phyloP scores from a whole-genome alignment of 2,888 invertebrate genomes.

The Epiblema foenella region DNA sequence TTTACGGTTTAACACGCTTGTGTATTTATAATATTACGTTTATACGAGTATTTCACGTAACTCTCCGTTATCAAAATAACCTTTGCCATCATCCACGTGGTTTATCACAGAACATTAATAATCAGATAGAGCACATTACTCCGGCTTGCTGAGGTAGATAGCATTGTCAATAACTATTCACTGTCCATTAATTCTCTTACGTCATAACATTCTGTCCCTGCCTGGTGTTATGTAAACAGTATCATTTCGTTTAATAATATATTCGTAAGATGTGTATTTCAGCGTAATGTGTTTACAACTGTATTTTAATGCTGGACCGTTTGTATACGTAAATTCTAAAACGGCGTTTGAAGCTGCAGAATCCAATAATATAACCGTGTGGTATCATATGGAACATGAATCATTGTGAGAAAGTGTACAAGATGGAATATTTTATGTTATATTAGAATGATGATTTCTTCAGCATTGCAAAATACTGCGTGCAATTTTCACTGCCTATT shows the following conservation, averaged over 20 bases:
- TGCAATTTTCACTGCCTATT: background rate
- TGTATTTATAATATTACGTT: slow-evolving; percentile 41
- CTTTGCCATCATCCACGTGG: slow-evolving; percentile 39
- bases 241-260: slow-evolving; percentile 24
- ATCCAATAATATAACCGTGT: background rate
- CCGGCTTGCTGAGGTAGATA: slow-evolving; percentile 37
- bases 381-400: background rate
- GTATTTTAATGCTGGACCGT: background rate
- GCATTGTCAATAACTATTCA: slow-evolving; percentile 37
- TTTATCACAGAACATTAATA: slow-evolving; percentile 44
- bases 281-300: slow-evolving; percentile 15
- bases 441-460: background rate
- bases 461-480: background rate
- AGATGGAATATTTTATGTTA: background rate
- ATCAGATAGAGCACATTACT: slow-evolving; percentile 42
- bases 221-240: slow-evolving; percentile 36
- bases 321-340: background rate
- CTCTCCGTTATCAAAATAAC: slow-evolving; percentile 41
- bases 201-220: slow-evolving; percentile 19
- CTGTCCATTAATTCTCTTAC: slow-evolving; percentile 39
- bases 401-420: background rate
- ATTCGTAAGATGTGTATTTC: slow-evolving; percentile 2
- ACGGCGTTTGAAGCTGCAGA: slow-evolving; percentile 1
- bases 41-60: slow-evolving; percentile 32
- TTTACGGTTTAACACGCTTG: slow-evolving; percentile 11